These are phyloP conservation scores for Dryocosmus kuriphilus DNA, from an alignment of 2,888 invertebrate genomes.

Conservation along the genomic window DNA sequence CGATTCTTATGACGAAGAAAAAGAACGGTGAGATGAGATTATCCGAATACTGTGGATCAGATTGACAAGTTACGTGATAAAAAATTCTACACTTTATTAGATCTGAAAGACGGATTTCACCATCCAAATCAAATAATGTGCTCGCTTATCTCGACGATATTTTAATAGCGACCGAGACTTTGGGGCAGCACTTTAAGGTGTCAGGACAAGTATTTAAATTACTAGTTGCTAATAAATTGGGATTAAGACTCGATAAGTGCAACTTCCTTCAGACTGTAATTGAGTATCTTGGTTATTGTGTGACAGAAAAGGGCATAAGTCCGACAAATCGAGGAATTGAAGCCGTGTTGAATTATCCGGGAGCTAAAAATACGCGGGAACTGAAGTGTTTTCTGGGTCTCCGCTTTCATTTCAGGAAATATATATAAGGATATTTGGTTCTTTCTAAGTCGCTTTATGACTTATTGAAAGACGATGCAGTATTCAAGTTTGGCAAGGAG, in stretches of 20 bases:
- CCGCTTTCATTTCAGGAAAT: background rate
- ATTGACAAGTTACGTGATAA: too few relatives aligned
- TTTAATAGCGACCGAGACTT: background rate
- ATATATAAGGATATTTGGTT: background rate
- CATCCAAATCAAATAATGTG: too few relatives aligned
- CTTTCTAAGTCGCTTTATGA: background rate
- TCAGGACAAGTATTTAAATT: background rate
- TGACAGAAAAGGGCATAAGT: background rate
- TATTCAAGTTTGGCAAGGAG: slow-evolving; percentile 49
- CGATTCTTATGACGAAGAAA: background rate
- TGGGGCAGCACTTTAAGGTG: background rate
- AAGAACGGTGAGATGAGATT: slow-evolving; percentile 17
- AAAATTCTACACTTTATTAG: too few relatives aligned
- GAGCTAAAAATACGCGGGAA: background rate
- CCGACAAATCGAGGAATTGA: background rate
- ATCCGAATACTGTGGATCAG: slow-evolving; percentile 49
- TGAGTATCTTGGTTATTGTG: background rate
- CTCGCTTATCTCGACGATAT: background rate
- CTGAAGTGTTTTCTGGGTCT: background rate
- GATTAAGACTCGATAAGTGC: background rate
- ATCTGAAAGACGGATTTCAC: too few relatives aligned
- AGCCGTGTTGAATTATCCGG: background rate
- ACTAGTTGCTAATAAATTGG: background rate
- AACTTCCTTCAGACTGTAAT: background rate
- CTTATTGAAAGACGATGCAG: background rate